Conservation (phyloP, 2,797 vertebrate genomes). For the Brachyalestes nurse region DNA sequence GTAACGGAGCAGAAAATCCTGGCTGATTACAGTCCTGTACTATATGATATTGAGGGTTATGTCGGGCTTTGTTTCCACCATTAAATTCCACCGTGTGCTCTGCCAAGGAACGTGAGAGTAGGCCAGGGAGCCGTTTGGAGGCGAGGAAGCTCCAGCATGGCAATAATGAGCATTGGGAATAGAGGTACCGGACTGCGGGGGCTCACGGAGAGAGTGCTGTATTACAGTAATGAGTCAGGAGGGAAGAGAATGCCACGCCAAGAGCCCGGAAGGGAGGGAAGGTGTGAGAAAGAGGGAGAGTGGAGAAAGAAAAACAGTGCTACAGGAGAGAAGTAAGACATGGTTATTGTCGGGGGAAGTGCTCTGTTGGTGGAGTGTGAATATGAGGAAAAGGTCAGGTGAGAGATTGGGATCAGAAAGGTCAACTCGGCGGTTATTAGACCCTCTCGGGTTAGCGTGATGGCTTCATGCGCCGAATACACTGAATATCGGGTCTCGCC, state of each 20-base stretch:
- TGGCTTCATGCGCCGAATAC: conserved; percentile 36
- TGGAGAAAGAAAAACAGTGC: conserved; percentile 31
- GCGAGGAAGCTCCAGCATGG: conserved; percentile 18
- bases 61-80: background rate
- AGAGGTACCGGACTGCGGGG: conserved; percentile 26
- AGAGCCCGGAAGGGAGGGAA: conserved; percentile 9
- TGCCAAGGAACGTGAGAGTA: conserved; percentile 1
- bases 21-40: background rate
- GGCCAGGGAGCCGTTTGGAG: background rate
- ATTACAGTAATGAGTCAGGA: conserved; percentile 57
- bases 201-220: conserved; percentile 28
- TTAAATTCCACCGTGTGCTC: background rate
- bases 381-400: conserved; percentile 54
- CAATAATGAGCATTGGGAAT: conserved; percentile 50
- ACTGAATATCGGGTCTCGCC: background rate
- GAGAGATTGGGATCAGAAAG: conserved; percentile 59
- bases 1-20: background rate
- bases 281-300: conserved; percentile 17
- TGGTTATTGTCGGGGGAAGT: conserved; percentile 44
- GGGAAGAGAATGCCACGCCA: conserved; percentile 38
- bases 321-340: conserved; percentile 37
- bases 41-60: conserved; percentile 11
- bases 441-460: conserved; percentile 38
- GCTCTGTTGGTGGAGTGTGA: conserved; percentile 43
- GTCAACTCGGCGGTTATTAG: conserved; percentile 57